These are phyloP conservation scores for Cistogaster globosa DNA, from an alignment of 2,888 invertebrate species.

Conservation along the genomic window DNA sequence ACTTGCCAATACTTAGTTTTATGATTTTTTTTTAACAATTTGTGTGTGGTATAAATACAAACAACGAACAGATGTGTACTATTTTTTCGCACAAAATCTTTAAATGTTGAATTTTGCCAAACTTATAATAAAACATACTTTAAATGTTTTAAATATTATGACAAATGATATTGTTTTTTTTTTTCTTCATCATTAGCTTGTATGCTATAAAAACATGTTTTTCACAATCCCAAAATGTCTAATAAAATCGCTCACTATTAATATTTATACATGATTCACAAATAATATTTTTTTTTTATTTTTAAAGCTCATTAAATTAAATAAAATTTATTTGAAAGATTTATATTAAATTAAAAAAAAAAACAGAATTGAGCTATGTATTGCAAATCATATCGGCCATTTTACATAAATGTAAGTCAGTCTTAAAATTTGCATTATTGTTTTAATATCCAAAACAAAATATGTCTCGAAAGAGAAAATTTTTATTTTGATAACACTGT, in stretches of 20 bases:
- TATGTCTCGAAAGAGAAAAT: too few relatives aligned
- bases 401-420: too few relatives aligned
- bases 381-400: too few relatives aligned
- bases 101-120: slow-evolving; percentile 49
- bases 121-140: slow-evolving; percentile 41
- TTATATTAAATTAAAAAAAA: background rate
- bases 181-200: slow-evolving; percentile 18
- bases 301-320: too few relatives aligned
- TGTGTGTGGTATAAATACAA: slow-evolving; percentile 29
- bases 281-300: too few relatives aligned
- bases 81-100: slow-evolving; percentile 52
- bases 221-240: slow-evolving; percentile 32
- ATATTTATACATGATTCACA: too few relatives aligned
- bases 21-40: slow-evolving; percentile 7
- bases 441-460: too few relatives aligned
- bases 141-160: slow-evolving; percentile 39
- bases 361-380: too few relatives aligned
- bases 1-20: slow-evolving; percentile 5
- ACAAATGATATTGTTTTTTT: slow-evolving; percentile 29
- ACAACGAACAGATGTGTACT: slow-evolving; percentile 61
- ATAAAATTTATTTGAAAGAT: too few relatives aligned
- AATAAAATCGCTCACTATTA: slow-evolving; percentile 42
- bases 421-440: too few relatives aligned
- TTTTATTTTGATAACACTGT: too few relatives aligned
- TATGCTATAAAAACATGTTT: slow-evolving; percentile 9